Percentiles rank a stretch among this genome's conserved stretches.
These are phyloP conservation scores for Mustela nigripes DNA, from an alignment of 2,113 vertebrate species.

Conservation along the genomic window DNA sequence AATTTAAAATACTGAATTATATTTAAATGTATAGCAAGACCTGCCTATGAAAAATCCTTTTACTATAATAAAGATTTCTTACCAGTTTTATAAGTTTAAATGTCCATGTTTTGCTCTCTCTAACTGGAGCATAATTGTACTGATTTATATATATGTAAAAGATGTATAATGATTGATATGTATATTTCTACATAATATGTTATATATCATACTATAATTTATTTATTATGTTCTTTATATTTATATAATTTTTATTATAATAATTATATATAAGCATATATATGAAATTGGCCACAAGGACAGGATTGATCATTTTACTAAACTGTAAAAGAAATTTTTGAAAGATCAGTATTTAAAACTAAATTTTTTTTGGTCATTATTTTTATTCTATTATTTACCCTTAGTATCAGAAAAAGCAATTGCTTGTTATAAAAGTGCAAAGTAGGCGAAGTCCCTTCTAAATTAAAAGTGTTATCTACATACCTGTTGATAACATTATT, in stretches of 20 bases:
- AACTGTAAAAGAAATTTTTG: background rate
- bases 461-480: background rate
- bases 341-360: constrained; percentile 35
- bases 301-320: background rate
- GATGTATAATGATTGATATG: background rate
- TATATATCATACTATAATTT: background rate
- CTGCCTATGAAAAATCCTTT: background rate
- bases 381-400: constrained; percentile 20
- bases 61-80: background rate
- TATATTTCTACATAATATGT: background rate
- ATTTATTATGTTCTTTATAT: background rate
- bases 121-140: background rate
- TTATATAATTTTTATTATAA: background rate
- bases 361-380: background rate
- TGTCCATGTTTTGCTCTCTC: background rate
- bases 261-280: background rate
- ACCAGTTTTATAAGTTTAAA: background rate
- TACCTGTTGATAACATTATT: background rate
- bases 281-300: background rate
- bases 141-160: background rate
- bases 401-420: background rate
- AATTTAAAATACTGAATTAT: background rate
- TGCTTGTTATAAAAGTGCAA: background rate
- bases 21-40: background rate
- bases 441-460: background rate